Conservation (phyloP, 2,797 vertebrate genomes). For the Karalla daura region DNA sequence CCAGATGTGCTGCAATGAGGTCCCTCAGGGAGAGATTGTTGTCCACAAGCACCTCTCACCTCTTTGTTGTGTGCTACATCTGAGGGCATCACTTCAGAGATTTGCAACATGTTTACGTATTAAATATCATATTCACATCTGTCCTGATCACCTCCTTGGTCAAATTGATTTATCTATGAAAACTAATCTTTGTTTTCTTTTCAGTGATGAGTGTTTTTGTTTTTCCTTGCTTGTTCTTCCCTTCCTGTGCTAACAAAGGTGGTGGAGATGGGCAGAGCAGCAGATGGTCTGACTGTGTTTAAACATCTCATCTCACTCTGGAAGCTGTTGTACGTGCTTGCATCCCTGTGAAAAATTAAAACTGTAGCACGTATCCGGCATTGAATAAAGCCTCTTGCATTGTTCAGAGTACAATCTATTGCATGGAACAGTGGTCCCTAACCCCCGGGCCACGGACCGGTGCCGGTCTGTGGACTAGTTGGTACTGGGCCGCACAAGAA, state of each 20-base stretch:
- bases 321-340: background rate
- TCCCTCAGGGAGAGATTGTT: conserved; percentile 45
- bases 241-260: conserved; percentile 3
- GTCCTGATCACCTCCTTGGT: background rate
- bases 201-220: background rate
- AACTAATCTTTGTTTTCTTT: background rate
- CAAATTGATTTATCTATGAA: background rate
- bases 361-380: too few relatives aligned
- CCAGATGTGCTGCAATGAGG: conserved; percentile 58
- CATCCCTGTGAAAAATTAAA: too few relatives aligned
- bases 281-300: conserved; percentile 26
- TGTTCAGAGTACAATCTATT: too few relatives aligned
- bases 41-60: conserved; percentile 45
- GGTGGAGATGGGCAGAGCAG: background rate
- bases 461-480: too few relatives aligned
- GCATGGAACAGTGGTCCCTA: too few relatives aligned
- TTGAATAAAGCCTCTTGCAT: too few relatives aligned
- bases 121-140: background rate
- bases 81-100: conserved; percentile 2
- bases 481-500: too few relatives aligned
- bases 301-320: conserved; percentile 14
- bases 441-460: too few relatives aligned
- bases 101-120: background rate
- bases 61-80: conserved; percentile 16
- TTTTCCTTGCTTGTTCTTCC: background rate